Evolutionary conservation across 2,113 vertebrate species (phyloP).

Genomic region (Triplophysa siluroides): DNA sequence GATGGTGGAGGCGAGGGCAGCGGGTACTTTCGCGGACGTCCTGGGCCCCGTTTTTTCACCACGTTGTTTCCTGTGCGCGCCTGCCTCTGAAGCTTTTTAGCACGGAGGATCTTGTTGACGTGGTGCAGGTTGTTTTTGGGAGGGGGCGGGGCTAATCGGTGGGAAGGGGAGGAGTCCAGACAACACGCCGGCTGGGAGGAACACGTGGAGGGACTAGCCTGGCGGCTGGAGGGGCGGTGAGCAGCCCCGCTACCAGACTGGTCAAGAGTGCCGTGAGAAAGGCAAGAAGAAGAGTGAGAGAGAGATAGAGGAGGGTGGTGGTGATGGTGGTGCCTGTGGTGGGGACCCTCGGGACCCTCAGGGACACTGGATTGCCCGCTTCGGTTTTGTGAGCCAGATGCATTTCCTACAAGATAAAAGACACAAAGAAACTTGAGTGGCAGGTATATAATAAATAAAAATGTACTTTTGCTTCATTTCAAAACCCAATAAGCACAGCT

Average conservation of each 20-base stretch:
- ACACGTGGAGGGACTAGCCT: constrained; percentile 50
- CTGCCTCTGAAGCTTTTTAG: constrained; percentile 96
- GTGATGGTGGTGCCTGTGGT: constrained; percentile 64
- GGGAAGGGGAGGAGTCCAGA: constrained; percentile 62
- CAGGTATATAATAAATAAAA: no score
- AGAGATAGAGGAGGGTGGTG: constrained; percentile 69
- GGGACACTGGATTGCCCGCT: constrained; percentile 58
- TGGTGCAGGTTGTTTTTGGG: constrained; percentile 97
- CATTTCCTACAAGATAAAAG: constrained; percentile 52
- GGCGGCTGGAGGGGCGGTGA: constrained; percentile 43
- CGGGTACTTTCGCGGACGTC: constrained; percentile 91
- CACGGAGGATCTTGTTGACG: constrained; percentile 98
- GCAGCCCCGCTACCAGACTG: constrained; percentile 31
- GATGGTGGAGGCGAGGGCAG: constrained; percentile 75
- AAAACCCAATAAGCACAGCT: no score
- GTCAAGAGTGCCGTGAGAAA: constrained; percentile 51
- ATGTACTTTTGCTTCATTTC: no score
- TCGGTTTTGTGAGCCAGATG: constrained; percentile 66
- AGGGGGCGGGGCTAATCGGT: constrained; percentile 69
- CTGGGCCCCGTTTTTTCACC: constrained; percentile 89
- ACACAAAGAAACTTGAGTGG: background rate
- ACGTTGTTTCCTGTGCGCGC: constrained; percentile 98
- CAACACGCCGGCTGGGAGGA: constrained; percentile 55
- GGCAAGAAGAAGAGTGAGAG: constrained; percentile 45
- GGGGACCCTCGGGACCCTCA: constrained; percentile 66